These are phyloP conservation scores for Heterotilapia buettikoferi DNA, from an alignment of 2,113 vertebrate genomes.

Conservation along the genomic window DNA sequence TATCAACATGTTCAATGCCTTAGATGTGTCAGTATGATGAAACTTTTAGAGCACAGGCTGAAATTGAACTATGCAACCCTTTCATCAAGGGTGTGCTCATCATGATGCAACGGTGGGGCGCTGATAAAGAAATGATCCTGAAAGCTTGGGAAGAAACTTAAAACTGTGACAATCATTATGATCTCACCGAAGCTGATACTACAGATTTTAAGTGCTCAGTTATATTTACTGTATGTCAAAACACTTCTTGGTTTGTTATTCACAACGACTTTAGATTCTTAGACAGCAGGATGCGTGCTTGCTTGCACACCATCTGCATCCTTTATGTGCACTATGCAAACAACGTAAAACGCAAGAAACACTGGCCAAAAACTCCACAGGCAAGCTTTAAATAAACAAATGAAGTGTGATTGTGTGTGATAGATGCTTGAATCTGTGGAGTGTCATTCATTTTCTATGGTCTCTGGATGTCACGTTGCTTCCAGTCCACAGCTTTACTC, in stretches of 20 bases:
- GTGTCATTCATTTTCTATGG: background rate
- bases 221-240: background rate
- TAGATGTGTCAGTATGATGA: constrained; percentile 1
- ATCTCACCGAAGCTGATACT: background rate
- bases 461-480: background rate
- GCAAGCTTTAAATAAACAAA: background rate
- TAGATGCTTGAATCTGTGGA: background rate
- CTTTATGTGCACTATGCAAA: background rate
- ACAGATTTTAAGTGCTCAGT: background rate
- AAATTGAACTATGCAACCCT: background rate
- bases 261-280: background rate
- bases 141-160: background rate
- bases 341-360: background rate
- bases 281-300: background rate
- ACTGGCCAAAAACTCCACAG: background rate
- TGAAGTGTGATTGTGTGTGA: background rate
- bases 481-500: background rate
- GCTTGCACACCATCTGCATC: background rate
- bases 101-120: background rate
- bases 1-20: background rate
- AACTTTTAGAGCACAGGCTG: background rate
- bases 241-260: background rate
- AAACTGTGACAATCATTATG: background rate
- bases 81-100: background rate
- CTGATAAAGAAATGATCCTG: background rate